A percentile compares a stretch with the other conserved stretches of the same genome.
Evolutionary conservation across 1,140 invertebrate genomes (phyloP).

Genomic region (Melipona quadrifasciata): DNA sequence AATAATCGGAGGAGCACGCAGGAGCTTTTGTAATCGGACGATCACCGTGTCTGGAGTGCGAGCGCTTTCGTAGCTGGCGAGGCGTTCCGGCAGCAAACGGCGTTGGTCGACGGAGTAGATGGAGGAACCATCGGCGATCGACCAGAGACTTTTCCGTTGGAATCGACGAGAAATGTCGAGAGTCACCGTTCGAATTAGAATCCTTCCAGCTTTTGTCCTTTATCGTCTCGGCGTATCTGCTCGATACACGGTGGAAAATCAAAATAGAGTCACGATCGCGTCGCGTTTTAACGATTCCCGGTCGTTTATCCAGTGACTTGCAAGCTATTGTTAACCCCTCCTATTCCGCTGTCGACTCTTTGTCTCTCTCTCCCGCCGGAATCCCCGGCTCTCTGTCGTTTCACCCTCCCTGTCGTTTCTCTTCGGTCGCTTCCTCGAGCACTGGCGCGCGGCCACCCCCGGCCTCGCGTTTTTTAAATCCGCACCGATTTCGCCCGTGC

Average conservation of each 20-base stretch:
- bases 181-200: conserved; percentile 64
- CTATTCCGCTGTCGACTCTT: conserved; percentile 47
- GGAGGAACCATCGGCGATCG: not conserved
- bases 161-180: conserved; percentile 37
- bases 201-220: conserved; percentile 53
- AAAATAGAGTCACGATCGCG: conserved; percentile 74
- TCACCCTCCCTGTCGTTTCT: conserved; percentile 59
- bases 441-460: not conserved
- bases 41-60: conserved; percentile 6
- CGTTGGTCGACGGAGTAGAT: not conserved
- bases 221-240: conserved; percentile 48
- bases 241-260: conserved; percentile 70
- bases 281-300: conserved; percentile 80
- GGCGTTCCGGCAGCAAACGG: not conserved
- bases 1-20: not conserved
- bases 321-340: conserved; percentile 78
- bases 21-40: not conserved
- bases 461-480: conserved; percentile 65
- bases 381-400: not conserved
- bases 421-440: conserved; percentile 33
- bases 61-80: conserved; percentile 22
- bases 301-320: conserved; percentile 82
- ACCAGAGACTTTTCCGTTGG: not conserved
- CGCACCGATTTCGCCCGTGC: conserved; percentile 65
- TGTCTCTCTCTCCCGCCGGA: conserved; percentile 11